Conservation (phyloP, 2,888 invertebrate species). For the Subacronicta megacephala region DNA sequence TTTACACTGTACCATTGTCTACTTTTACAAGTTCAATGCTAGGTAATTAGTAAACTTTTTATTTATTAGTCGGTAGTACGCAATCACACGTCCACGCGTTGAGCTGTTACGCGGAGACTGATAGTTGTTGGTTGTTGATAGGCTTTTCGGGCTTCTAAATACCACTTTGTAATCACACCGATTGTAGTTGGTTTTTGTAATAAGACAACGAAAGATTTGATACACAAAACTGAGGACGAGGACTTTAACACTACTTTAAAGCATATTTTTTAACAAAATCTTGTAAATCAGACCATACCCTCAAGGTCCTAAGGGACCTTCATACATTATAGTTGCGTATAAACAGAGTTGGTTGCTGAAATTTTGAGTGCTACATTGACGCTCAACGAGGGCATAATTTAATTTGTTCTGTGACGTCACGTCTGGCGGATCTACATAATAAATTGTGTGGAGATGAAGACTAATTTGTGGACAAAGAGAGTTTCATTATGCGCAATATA, state of each 20-base stretch:
- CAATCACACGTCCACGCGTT: too few relatives aligned
- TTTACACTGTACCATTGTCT: too few relatives aligned
- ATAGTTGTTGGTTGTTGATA: too few relatives aligned
- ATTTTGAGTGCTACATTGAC: constrained; percentile 72
- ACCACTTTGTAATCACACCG: too few relatives aligned
- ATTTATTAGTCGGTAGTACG: too few relatives aligned
- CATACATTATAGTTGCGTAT: constrained; percentile 75
- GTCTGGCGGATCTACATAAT: constrained; percentile 53
- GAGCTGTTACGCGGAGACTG: too few relatives aligned
- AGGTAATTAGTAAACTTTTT: too few relatives aligned
- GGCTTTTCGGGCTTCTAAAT: too few relatives aligned
- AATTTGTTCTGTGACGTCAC: constrained; percentile 69
- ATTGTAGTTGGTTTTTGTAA: too few relatives aligned
- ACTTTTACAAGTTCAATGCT: too few relatives aligned
- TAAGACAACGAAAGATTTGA: too few relatives aligned
- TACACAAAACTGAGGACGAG: not conserved
- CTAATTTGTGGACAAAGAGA: constrained; percentile 54
- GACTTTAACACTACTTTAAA: too few relatives aligned
- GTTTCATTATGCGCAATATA: constrained; percentile 46
- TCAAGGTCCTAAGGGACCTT: constrained; percentile 62
- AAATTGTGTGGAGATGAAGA: constrained; percentile 53
- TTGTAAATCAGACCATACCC: constrained; percentile 41
- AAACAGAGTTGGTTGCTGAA: constrained; percentile 72
- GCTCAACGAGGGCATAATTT: constrained; percentile 72
- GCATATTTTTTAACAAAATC: not conserved